Percentiles rank a stretch among this genome's conserved stretches.
Evolutionary conservation across 2,113 vertebrate genomes (phyloP).

Genomic region (Platysternon megacephalum): DNA sequence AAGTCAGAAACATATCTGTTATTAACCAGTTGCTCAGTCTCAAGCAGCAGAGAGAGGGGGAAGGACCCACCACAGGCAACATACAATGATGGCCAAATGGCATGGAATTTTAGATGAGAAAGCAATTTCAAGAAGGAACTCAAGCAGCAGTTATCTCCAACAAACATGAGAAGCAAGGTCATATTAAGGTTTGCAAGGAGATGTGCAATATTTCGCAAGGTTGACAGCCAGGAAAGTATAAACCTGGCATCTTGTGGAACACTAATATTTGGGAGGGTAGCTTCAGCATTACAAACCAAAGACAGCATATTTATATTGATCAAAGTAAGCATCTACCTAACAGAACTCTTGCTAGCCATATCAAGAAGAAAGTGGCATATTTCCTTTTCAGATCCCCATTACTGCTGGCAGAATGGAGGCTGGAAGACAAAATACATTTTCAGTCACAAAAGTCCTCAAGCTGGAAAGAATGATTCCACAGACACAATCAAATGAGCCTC

Average conservation of each 20-base stretch:
- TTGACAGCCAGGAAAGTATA: fast-evolving
- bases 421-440: neutral
- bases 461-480: neutral
- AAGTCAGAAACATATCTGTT: neutral
- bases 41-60: neutral
- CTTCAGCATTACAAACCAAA: fast-evolving
- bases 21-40: neutral
- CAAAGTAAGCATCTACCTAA: neutral
- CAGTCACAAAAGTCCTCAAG: neutral
- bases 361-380: neutral
- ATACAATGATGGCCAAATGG: neutral
- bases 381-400: neutral
- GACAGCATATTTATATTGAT: neutral
- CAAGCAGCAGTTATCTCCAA: neutral
- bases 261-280: neutral
- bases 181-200: neutral
- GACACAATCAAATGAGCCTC: neutral
- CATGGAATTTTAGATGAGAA: neutral
- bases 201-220: fast-evolving
- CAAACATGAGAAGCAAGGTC: neutral
- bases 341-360: fast-evolving
- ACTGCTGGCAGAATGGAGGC: neutral
- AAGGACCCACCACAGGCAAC: neutral
- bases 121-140: neutral
- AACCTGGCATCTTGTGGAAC: fast-evolving